Conservation (phyloP, 2,113 vertebrate genomes). For the Caranx ignobilis region DNA sequence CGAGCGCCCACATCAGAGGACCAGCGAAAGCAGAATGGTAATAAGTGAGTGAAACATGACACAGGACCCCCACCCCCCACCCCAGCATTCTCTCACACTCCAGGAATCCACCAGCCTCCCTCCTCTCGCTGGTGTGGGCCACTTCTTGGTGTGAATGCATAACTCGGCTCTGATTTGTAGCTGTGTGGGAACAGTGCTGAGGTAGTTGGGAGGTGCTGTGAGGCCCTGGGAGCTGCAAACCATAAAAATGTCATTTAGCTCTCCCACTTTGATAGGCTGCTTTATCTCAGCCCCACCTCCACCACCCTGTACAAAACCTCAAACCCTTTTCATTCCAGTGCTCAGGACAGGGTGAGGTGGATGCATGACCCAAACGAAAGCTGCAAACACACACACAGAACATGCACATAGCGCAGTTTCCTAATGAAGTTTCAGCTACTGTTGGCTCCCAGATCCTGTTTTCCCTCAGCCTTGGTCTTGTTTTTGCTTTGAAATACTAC, state of each 20-base stretch:
- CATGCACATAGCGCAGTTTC: conserved; percentile 59
- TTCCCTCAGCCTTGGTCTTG: neutral
- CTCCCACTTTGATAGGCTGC: conserved; percentile 83
- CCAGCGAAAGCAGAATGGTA: conserved; percentile 38
- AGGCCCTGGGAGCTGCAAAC: conserved; percentile 71
- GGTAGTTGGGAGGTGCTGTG: conserved; percentile 61
- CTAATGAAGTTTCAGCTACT: conserved; percentile 78
- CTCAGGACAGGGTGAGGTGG: neutral
- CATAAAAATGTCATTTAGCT: conserved; percentile 81
- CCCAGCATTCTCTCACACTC: conserved; percentile 50
- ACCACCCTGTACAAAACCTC: conserved; percentile 51
- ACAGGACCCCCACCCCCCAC: conserved; percentile 40
- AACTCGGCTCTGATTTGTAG: conserved; percentile 78
- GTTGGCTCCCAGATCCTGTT: conserved; percentile 43
- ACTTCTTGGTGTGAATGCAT: conserved; percentile 79
- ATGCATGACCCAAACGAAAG: conserved; percentile 57
- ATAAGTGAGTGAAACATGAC: conserved; percentile 60
- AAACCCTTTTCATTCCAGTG: conserved; percentile 59
- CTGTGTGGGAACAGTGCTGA: conserved; percentile 73
- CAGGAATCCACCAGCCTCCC: conserved; percentile 59
- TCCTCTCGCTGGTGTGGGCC: conserved; percentile 66
- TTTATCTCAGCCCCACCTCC: conserved; percentile 77
- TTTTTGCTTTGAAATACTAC: neutral
- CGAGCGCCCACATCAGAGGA: conserved; percentile 36
- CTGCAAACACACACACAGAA: conserved; percentile 51